Percentiles rank a stretch among this genome's conserved stretches.
Evolutionary conservation across 2,888 invertebrate genomes (phyloP).

Genomic region (Oscheius sp.): DNA sequence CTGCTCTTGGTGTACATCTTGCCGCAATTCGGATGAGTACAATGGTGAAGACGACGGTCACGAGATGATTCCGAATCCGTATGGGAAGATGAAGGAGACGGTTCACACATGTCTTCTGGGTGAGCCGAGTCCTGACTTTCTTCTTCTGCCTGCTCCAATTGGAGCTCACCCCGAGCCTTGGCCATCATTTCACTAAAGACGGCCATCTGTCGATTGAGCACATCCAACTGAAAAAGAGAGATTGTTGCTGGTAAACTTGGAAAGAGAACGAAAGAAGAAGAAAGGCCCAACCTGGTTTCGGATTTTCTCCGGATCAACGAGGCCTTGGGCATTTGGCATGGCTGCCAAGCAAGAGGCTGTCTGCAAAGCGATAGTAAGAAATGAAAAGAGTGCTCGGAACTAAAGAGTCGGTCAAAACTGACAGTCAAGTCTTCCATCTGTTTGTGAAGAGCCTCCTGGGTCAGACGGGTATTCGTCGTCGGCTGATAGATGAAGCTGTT

Average conservation of each 20-base stretch:
- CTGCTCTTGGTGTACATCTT: conserved; percentile 72
- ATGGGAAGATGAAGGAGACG: conserved; percentile 53
- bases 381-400: not conserved
- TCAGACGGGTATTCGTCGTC: conserved; percentile 7
- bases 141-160: conserved; percentile 25
- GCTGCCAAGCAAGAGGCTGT: conserved; percentile 50
- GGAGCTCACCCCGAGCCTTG: conserved; percentile 45
- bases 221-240: conserved; percentile 39
- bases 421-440: conserved; percentile 56
- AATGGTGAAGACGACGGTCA: conserved; percentile 48
- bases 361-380: conserved; percentile 36
- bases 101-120: conserved; percentile 48
- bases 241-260: not conserved
- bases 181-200: conserved; percentile 45
- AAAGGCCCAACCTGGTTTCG: conserved; percentile 31
- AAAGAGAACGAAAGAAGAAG: not conserved
- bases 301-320: conserved; percentile 50
- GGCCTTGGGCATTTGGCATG: conserved; percentile 53
- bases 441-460: conserved; percentile 47
- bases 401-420: not conserved
- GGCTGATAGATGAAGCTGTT: conserved; percentile 57
- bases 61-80: conserved; percentile 44
- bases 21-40: conserved; percentile 63
- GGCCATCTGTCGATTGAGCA: conserved; percentile 43
- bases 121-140: conserved; percentile 29